Percentiles rank a stretch among this genome's conserved stretches.
These are phyloP conservation scores for Diadromus collaris DNA, from an alignment of 2,888 invertebrate species.

Conservation along the genomic window DNA sequence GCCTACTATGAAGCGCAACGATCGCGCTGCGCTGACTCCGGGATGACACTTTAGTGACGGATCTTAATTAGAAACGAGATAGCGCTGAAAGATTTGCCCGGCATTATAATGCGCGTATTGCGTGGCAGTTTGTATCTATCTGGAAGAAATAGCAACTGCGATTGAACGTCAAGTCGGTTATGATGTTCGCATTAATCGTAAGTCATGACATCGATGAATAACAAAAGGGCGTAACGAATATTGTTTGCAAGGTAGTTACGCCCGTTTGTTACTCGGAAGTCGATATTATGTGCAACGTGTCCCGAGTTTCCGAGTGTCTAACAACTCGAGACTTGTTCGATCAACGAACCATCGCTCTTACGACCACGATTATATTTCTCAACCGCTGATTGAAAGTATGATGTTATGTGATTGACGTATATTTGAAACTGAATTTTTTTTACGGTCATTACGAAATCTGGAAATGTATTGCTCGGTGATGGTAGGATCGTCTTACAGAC, in stretches of 20 bases:
- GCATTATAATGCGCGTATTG: background rate
- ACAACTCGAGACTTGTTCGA: background rate
- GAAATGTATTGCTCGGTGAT: no score
- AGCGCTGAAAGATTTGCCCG: background rate
- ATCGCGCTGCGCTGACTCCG: background rate
- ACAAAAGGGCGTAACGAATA: background rate
- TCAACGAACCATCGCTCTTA: background rate
- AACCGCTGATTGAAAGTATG: no score
- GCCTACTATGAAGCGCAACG: background rate
- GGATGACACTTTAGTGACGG: slow-evolving; percentile 50
- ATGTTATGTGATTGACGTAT: no score
- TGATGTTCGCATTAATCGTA: slow-evolving; percentile 24
- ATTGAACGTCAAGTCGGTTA: slow-evolving; percentile 19
- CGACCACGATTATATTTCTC: background rate
- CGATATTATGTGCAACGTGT: background rate
- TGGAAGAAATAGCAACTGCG: no score
- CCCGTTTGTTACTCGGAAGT: background rate
- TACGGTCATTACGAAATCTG: no score
- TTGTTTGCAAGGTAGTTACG: background rate
- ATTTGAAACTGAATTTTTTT: no score
- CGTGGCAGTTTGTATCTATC: background rate
- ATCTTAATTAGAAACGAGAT: slow-evolving; percentile 49
- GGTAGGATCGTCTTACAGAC: no score
- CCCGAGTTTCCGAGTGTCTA: background rate
- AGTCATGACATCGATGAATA: slow-evolving; percentile 13